Evolutionary conservation across 1,140 invertebrate genomes (phyloP), one percentile per base, ranked within the genome.

Genomic region (Bombyx mandarina): DNA sequence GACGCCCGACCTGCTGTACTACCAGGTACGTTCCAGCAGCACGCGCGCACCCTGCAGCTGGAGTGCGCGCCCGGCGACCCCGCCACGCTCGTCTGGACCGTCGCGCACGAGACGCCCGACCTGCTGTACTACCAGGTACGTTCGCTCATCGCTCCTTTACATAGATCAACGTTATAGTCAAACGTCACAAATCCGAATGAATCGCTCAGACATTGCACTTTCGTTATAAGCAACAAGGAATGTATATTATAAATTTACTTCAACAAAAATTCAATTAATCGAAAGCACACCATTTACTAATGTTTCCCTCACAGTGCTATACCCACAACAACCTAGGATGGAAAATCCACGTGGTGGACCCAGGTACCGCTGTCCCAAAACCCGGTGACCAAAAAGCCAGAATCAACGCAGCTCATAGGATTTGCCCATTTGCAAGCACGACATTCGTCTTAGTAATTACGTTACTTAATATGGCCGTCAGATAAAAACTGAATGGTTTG

Each of bases 251-350:
- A 35, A 35, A 35, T 5, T 18, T 2, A 35, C 26, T 35, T 35
- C 26, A 35, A 35, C 26, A 2, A 35, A 35, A 35, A 35, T 35
- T 35, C 26, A 35, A 35, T 35, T 35, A 35, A 35, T 35, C 26
- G 4, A 35, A 35, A 35, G 26, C 26, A 35, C 26, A 35, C 26
- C 4, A 35, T 35, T 35, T 35, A 35, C 26, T 35, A 26, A 35
- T 46, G n/a, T 46, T 47, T 35, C 9, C 35, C 22, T 89, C 90
- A 3, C 88, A 99, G 96, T 98, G 96, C 86, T 98, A 96, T 82
- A 93, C 92, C 6, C 96, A 98, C 84, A 95, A 93, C 57, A 95
- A 97, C 80, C 90, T 98, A 50, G 97, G 97, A 7, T 97, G 96
- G 95, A 97, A 97, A 80, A 98, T 99, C 62, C 91, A 95, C 73